Evolutionary conservation across 2,797 vertebrate genomes (phyloP).

Genomic region (Centropyge bicolor): DNA sequence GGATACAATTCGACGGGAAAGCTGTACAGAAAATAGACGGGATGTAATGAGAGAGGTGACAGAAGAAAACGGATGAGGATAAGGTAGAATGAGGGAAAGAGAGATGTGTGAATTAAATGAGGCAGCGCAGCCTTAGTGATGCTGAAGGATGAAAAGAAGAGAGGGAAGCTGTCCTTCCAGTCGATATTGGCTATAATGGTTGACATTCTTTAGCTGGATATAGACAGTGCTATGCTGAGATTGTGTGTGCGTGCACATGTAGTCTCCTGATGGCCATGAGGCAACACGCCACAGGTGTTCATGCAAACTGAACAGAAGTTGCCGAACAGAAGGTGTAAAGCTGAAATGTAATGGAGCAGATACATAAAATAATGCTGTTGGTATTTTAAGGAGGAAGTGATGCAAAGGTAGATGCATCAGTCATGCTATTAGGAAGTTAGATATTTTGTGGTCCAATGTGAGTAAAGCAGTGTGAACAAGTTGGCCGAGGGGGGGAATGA

Average conservation of each 20-base stretch:
- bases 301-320: conserved; percentile 2
- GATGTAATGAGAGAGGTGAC: conserved; percentile 6
- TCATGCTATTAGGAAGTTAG: conserved; percentile 1
- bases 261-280: background rate
- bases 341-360: background rate
- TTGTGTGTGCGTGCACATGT: background rate
- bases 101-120: conserved; percentile 19
- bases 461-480: background rate
- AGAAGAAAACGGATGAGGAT: background rate
- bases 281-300: background rate
- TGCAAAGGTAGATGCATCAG: background rate
- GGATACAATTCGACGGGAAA: conserved; percentile 7
- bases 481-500: background rate
- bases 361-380: background rate
- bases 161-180: background rate
- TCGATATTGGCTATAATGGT: background rate
- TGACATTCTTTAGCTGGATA: conserved; percentile 12
- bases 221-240: background rate
- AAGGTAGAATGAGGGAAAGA: background rate
- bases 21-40: conserved; percentile 2
- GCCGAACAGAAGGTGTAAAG: background rate
- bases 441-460: background rate
- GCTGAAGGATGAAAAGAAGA: conserved; percentile 9
- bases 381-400: background rate
- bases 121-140: background rate